These are phyloP conservation scores for Tragelaphus buxtoni DNA, from an alignment of 2,113 vertebrate genomes.

Conservation along the genomic window DNA sequence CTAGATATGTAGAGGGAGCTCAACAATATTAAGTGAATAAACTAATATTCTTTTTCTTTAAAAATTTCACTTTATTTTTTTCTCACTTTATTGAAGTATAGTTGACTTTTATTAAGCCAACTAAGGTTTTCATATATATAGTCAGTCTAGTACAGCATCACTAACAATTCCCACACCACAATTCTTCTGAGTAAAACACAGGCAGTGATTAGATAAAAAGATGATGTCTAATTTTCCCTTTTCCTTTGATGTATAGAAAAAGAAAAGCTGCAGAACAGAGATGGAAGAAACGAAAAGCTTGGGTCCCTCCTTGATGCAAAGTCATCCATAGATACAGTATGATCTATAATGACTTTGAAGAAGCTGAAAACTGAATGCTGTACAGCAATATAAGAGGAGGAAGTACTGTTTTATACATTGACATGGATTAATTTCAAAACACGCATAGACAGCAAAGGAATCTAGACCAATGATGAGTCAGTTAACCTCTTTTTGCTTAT, in stretches of 20 bases:
- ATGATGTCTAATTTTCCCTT: not conserved
- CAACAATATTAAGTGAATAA: not conserved
- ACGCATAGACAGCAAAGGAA: not conserved
- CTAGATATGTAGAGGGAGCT: not conserved
- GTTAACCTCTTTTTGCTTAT: not conserved
- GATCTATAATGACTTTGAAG: not conserved
- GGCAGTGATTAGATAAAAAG: not conserved
- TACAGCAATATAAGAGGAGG: not conserved
- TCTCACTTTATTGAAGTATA: not conserved
- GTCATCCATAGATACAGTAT: not conserved
- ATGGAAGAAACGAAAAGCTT: not conserved
- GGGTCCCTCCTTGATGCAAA: not conserved
- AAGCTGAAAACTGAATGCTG: not conserved
- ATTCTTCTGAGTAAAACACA: not conserved
- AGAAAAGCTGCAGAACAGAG: not conserved
- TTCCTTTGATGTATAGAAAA: not conserved
- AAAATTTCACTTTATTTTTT: not conserved
- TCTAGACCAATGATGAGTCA: not conserved
- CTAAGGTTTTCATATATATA: not conserved
- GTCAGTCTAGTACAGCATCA: not conserved
- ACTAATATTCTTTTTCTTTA: not conserved
- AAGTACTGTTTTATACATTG: not conserved
- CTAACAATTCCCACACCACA: not conserved
- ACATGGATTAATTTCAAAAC: not conserved
- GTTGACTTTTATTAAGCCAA: not conserved